These are phyloP conservation scores for Hippoglossus stenolepis DNA, from an alignment of 2,113 vertebrate genomes.

Conservation along the genomic window DNA sequence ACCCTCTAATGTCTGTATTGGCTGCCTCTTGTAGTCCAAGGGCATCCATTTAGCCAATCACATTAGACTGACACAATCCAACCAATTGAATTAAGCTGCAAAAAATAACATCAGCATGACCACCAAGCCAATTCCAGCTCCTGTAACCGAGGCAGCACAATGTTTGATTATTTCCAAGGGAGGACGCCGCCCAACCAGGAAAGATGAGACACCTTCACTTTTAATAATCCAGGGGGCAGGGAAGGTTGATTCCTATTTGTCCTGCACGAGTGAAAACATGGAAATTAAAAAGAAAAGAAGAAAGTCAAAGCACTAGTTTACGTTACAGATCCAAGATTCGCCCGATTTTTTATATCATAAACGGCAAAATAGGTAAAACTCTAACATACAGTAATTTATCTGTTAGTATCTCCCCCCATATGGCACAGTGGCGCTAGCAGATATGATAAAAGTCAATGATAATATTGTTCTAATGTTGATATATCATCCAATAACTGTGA, in stretches of 20 bases:
- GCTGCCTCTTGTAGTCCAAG: slow-evolving; percentile 67
- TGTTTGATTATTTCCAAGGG: slow-evolving; percentile 21
- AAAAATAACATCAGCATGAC: slow-evolving; percentile 65
- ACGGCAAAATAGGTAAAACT: too few relatives aligned
- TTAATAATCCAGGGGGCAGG: slow-evolving; percentile 4
- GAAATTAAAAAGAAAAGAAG: too few relatives aligned
- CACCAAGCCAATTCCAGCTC: slow-evolving; percentile 32
- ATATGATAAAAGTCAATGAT: too few relatives aligned
- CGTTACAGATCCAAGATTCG: too few relatives aligned
- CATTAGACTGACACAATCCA: slow-evolving; percentile 67
- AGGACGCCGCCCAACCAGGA: neutral
- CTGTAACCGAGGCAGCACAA: slow-evolving; percentile 2
- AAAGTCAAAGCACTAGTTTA: too few relatives aligned
- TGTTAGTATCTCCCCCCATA: too few relatives aligned
- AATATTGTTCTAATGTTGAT: too few relatives aligned
- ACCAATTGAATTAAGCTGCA: slow-evolving; percentile 68
- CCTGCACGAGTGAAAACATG: neutral
- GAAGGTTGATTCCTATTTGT: neutral
- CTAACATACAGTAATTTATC: too few relatives aligned
- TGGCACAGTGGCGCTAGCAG: too few relatives aligned
- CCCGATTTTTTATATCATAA: too few relatives aligned
- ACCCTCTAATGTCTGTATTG: slow-evolving; percentile 54
- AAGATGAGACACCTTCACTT: slow-evolving; percentile 10
- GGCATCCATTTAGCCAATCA: slow-evolving; percentile 68
- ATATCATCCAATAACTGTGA: too few relatives aligned